Conservation (phyloP, 2,797 vertebrate genomes). For the Brotula barbata region DNA sequence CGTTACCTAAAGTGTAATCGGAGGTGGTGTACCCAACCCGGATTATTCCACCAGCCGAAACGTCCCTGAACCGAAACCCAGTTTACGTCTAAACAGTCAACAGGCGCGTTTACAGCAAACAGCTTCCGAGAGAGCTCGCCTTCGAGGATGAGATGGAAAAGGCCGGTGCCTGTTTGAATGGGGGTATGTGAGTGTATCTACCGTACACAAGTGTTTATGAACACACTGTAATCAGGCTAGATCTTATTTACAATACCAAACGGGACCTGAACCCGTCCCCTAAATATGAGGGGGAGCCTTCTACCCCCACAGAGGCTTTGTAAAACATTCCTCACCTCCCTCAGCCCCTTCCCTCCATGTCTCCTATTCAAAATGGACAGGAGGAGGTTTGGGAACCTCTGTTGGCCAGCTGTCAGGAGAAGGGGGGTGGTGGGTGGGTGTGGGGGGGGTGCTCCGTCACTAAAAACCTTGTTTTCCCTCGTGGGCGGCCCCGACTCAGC, state of each 20-base stretch:
- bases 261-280: conserved; percentile 3
- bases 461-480: conserved; percentile 35
- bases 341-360: conserved; percentile 21
- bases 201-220: neutral
- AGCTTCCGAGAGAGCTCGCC: conserved; percentile 41
- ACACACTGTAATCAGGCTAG: conserved; percentile 4
- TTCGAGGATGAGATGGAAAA: conserved; percentile 48
- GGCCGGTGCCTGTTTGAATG: neutral
- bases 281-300: conserved; percentile 7
- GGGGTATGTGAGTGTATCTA: neutral
- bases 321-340: conserved; percentile 18
- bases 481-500: neutral
- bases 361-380: conserved; percentile 51
- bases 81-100: conserved; percentile 60
- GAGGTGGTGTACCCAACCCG: conserved; percentile 30
- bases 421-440: neutral
- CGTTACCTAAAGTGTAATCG: conserved; percentile 2
- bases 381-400: conserved; percentile 68
- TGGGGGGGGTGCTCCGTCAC: conserved; percentile 17
- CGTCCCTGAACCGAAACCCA: conserved; percentile 38
- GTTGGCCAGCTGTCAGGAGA: conserved; percentile 65
- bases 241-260: neutral
- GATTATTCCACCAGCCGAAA: conserved; percentile 57
- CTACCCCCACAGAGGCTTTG: conserved; percentile 6
- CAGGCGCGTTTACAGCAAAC: conserved; percentile 65